These are phyloP conservation scores for Pterocles orientalis DNA, from an alignment of 2,113 vertebrate species.

Conservation along the genomic window DNA sequence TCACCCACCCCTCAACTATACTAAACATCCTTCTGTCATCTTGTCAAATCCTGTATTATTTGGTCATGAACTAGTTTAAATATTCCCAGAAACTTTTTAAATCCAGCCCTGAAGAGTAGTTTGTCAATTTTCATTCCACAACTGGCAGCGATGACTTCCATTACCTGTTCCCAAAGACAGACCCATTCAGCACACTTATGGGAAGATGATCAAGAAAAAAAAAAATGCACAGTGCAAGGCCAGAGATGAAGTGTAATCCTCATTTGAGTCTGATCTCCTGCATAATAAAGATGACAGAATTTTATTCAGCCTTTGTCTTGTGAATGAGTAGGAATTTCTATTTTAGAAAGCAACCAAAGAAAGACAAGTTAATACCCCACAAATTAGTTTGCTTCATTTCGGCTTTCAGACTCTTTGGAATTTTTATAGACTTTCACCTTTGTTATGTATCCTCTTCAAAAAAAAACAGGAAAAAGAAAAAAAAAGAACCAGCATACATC, in stretches of 20 bases:
- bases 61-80: neutral
- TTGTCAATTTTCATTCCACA: neutral
- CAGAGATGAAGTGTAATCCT: neutral
- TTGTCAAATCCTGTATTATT: neutral
- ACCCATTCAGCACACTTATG: fast-evolving
- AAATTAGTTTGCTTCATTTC: neutral
- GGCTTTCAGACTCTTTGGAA: neutral
- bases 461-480: neutral
- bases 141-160: neutral
- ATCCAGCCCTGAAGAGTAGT: neutral
- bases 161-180: neutral
- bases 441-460: neutral
- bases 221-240: neutral
- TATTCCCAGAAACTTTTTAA: neutral
- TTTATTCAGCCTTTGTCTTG: neutral
- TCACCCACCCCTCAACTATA: neutral
- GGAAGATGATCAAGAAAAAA: neutral
- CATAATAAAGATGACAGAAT: neutral
- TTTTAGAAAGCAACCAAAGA: neutral
- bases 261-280: neutral
- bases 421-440: neutral
- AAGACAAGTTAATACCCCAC: neutral
- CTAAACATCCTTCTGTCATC: neutral
- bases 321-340: neutral
- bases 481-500: neutral